Conservation (phyloP, 2,797 vertebrate species). For the Hydrolagus colliei region DNA sequence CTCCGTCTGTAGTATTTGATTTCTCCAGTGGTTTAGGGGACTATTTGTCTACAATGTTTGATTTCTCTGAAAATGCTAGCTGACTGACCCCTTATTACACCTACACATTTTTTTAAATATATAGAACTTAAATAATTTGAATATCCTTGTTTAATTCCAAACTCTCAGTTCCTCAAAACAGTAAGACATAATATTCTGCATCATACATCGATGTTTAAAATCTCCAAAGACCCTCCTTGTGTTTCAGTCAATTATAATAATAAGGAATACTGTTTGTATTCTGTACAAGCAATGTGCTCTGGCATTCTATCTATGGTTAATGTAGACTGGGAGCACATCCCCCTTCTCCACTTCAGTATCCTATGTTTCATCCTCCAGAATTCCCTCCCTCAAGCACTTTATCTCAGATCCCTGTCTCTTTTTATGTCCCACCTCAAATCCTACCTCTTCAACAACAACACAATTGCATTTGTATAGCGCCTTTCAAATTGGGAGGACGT, state of each 20-base stretch:
- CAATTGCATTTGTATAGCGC: too few relatives aligned
- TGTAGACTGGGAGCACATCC: too few relatives aligned
- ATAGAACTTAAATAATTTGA: background rate
- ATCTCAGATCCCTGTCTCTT: too few relatives aligned
- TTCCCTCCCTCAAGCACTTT: too few relatives aligned
- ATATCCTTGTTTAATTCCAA: background rate
- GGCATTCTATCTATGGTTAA: too few relatives aligned
- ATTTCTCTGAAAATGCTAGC: slow-evolving; percentile 2
- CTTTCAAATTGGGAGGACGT: too few relatives aligned
- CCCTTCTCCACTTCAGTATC: too few relatives aligned
- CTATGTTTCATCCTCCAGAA: too few relatives aligned
- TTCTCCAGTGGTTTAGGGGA: background rate
- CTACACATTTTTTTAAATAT: background rate
- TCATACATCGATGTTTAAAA: background rate
- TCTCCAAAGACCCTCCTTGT: background rate
- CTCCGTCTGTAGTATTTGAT: slow-evolving; percentile 8
- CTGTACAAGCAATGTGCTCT: too few relatives aligned
- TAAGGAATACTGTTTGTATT: background rate
- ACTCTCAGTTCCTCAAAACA: background rate
- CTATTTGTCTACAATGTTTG: background rate
- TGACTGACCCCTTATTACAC: background rate
- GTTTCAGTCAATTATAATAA: background rate
- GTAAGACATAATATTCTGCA: background rate
- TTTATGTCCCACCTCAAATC: too few relatives aligned
- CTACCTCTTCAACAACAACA: too few relatives aligned